Conservation (phyloP, 2,888 invertebrate species). For the Trisateles emortualis region DNA sequence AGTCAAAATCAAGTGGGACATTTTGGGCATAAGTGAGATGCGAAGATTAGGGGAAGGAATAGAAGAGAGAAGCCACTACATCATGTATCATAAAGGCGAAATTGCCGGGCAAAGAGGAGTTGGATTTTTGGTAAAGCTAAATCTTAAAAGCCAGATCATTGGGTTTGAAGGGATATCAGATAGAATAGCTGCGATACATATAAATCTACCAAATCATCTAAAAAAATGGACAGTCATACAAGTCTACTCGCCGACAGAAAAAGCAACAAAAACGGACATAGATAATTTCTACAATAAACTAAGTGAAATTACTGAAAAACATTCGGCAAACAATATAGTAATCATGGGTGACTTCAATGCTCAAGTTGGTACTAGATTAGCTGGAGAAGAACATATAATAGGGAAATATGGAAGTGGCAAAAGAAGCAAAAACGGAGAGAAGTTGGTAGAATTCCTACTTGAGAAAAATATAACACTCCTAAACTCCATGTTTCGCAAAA, state of each 20-base stretch:
- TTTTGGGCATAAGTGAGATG: neutral
- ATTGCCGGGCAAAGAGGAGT: slow-evolving; percentile 1
- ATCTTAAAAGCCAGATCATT: neutral
- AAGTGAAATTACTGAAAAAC: neutral
- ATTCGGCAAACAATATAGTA: neutral
- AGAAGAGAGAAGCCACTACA: neutral
- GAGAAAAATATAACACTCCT: slow-evolving; percentile 4
- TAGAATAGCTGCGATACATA: slow-evolving; percentile 1
- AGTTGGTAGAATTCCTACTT: neutral
- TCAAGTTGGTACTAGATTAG: neutral
- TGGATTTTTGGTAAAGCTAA: neutral
- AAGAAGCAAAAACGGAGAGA: slow-evolving; percentile 1
- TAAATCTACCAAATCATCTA: slow-evolving; percentile 2
- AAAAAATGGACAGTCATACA: slow-evolving; percentile 3
- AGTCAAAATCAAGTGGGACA: neutral
- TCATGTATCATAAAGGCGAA: too few relatives aligned
- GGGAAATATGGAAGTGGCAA: neutral
- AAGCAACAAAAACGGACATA: neutral
- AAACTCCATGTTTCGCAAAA: neutral
- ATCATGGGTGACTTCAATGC: slow-evolving; percentile 1
- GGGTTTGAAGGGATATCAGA: slow-evolving; percentile 1
- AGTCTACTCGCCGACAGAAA: neutral
- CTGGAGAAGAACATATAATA: slow-evolving; percentile 2
- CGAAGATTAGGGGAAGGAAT: neutral
- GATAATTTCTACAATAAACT: neutral